Percentiles rank a stretch among this genome's conserved stretches.
These are phyloP conservation scores for Iguana delicatissima DNA, from an alignment of 2,797 vertebrate species.

Conservation along the genomic window DNA sequence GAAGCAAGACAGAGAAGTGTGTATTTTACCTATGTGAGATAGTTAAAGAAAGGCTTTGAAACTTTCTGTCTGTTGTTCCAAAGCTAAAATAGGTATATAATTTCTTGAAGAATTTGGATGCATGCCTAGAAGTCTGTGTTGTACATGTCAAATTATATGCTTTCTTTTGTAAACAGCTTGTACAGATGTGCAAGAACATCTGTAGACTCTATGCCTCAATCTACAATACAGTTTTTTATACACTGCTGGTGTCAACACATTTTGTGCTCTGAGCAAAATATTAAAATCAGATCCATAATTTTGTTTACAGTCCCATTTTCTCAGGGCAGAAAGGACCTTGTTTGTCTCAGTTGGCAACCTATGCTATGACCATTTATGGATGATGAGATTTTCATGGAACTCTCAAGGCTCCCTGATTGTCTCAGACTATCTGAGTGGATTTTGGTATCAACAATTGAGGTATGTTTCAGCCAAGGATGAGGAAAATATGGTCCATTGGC, in stretches of 20 bases:
- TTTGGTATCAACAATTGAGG: neutral
- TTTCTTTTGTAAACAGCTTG: constrained; percentile 14
- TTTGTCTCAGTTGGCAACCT: neutral
- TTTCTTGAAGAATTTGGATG: neutral
- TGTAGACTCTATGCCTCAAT: neutral
- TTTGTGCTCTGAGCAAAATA: neutral
- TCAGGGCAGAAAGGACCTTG: neutral
- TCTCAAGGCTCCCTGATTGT: neutral
- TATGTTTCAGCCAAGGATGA: neutral
- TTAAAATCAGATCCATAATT: neutral
- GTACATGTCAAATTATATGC: neutral
- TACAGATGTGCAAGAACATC: constrained; percentile 15
- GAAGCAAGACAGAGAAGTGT: no score
- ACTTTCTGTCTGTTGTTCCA: neutral
- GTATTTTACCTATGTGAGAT: no score
- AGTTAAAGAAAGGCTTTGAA: no score
- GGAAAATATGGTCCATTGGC: no score
- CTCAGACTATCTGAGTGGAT: neutral
- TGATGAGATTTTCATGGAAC: neutral
- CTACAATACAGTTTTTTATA: neutral
- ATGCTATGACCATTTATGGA: neutral
- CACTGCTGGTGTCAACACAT: neutral
- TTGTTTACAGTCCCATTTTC: neutral
- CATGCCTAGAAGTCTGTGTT: constrained; percentile 3
- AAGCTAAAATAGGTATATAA: constrained; percentile 43